A percentile compares a stretch with the other conserved stretches of the same genome.
phyloP scores from a whole-genome alignment of 2,797 vertebrate genomes.

The Halcyon badia region DNA sequence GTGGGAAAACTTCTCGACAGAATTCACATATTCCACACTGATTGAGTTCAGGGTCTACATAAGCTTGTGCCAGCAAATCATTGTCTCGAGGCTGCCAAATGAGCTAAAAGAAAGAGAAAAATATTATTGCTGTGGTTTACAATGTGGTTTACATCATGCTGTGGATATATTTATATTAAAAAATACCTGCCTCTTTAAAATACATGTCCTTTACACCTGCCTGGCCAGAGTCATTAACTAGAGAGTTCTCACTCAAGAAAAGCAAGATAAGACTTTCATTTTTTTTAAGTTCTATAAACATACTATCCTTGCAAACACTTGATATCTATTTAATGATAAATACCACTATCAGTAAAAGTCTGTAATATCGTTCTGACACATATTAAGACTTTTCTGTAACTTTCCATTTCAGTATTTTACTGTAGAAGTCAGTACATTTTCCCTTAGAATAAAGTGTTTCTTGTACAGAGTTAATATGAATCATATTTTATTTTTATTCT shows the following conservation, averaged over 20 bases:
- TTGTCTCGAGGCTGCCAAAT: slow-evolving; percentile 90
- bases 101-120: slow-evolving; percentile 84
- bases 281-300: background rate
- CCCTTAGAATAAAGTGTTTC: background rate
- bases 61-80: slow-evolving; percentile 77
- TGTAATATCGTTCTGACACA: background rate
- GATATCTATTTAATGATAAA: background rate
- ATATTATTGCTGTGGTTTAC: slow-evolving; percentile 65
- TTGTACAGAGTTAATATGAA: background rate
- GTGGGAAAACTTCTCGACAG: slow-evolving; percentile 93
- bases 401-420: slow-evolving; percentile 1
- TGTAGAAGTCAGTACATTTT: background rate
- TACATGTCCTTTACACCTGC: background rate
- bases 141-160: slow-evolving; percentile 5
- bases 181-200: background rate
- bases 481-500: background rate
- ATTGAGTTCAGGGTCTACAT: slow-evolving; percentile 83
- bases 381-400: background rate
- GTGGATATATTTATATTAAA: background rate
- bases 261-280: background rate
- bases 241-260: background rate
- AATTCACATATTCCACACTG: slow-evolving; percentile 89
- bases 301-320: background rate
- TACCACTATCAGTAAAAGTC: background rate
- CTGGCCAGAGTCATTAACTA: background rate